phyloP scores from a whole-genome alignment of 1,140 invertebrate species.

The Magallana angulata region DNA sequence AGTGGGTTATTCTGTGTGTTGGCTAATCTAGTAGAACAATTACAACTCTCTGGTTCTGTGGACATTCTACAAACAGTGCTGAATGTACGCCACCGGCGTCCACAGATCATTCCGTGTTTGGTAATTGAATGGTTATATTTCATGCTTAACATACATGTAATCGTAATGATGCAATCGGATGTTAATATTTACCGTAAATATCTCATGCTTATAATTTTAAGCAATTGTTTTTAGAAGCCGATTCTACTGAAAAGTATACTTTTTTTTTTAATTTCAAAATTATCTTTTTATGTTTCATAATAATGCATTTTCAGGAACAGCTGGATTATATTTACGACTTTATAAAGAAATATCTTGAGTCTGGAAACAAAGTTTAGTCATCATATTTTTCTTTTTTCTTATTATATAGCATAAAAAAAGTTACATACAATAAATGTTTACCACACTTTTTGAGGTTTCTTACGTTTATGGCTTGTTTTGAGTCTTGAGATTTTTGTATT shows the following conservation, averaged over 20 bases:
- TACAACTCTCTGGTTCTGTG: neutral
- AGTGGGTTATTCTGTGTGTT: neutral
- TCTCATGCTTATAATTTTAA: neutral
- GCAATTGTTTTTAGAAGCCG: neutral
- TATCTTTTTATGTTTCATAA: neutral
- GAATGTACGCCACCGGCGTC: neutral
- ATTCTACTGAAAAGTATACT: neutral
- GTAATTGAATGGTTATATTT: neutral
- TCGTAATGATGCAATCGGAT: neutral
- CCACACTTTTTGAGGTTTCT: too few species aligned
- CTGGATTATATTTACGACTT: constrained; percentile 17
- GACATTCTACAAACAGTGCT: neutral
- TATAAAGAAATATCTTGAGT: neutral
- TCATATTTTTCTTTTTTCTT: too few species aligned
- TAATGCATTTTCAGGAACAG: neutral
- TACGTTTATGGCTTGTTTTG: too few species aligned
- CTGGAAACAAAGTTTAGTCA: too few species aligned
- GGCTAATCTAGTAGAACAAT: constrained; percentile 10
- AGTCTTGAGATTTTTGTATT: too few species aligned
- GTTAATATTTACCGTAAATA: neutral
- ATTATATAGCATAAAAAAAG: too few species aligned
- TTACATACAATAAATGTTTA: too few species aligned
- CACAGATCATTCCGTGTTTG: neutral
- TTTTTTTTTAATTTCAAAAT: too few species aligned
- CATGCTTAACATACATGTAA: neutral